phyloP scores from a whole-genome alignment of 2,888 invertebrate genomes.

The Nymphalis c-album region DNA sequence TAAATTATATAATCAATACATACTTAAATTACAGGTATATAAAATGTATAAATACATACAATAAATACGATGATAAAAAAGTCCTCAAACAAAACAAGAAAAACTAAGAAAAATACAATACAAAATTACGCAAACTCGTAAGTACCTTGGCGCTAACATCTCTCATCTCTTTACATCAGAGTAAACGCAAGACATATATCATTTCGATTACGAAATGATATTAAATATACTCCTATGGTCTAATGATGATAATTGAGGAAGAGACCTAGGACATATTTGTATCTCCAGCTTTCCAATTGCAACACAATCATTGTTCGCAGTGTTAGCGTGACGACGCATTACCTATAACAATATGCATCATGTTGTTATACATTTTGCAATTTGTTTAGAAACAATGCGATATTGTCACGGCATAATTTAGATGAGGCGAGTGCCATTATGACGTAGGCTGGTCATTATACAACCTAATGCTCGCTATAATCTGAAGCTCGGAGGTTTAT shows the following conservation, averaged over 20 bases:
- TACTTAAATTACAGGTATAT: too few species aligned
- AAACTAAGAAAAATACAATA: too few species aligned
- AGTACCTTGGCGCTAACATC: too few species aligned
- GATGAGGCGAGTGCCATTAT: constrained; percentile 21
- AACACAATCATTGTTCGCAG: constrained; percentile 30
- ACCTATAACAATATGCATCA: constrained; percentile 29
- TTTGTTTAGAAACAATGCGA: constrained; percentile 34
- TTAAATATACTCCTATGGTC: constrained; percentile 9
- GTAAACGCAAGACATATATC: too few species aligned
- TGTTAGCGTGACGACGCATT: constrained; percentile 33
- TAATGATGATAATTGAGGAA: constrained; percentile 3
- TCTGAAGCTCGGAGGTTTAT: constrained; percentile 14
- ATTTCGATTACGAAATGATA: too few species aligned
- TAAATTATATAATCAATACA: too few species aligned
- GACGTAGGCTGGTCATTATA: constrained; percentile 1
- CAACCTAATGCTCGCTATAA: background rate
- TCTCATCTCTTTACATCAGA: too few species aligned
- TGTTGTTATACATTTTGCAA: constrained; percentile 37
- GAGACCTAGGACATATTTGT: constrained; percentile 7
- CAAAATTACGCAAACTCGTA: too few species aligned
- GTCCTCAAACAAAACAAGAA: too few species aligned
- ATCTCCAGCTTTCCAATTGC: constrained; percentile 40
- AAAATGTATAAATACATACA: too few species aligned
- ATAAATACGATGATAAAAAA: too few species aligned
- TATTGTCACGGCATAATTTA: constrained; percentile 34